These are phyloP conservation scores for Trogon melanurus DNA, from an alignment of 2,113 vertebrate genomes.

Conservation along the genomic window DNA sequence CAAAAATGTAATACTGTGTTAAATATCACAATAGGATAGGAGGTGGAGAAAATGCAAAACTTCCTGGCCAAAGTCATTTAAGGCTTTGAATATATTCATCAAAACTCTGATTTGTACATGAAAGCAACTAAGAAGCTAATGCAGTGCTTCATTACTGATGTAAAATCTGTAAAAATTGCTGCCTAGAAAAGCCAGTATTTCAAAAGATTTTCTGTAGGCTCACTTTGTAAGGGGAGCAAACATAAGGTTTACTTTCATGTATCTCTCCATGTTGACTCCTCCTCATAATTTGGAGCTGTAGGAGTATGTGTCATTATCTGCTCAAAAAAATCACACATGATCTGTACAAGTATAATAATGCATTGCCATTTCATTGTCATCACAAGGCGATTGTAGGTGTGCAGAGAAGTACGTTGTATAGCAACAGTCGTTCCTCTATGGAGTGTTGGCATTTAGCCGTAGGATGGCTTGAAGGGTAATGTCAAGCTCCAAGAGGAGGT, in stretches of 20 bases:
- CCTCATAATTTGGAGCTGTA: conserved; percentile 60
- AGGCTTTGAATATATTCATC: not conserved
- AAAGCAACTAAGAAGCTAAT: not conserved
- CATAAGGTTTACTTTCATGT: conserved; percentile 49
- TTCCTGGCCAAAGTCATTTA: not conserved
- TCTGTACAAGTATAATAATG: conserved; percentile 55
- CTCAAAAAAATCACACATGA: conserved; percentile 25
- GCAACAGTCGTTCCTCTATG: conserved; percentile 33
- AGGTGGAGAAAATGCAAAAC: not conserved
- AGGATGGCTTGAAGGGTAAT: conserved; percentile 28
- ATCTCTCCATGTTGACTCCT: conserved; percentile 46
- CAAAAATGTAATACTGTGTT: not conserved
- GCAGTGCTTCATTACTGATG: not conserved
- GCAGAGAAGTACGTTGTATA: not conserved
- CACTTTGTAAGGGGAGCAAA: conserved; percentile 2
- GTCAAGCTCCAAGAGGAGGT: not conserved
- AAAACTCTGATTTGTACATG: not conserved
- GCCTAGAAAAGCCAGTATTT: not conserved
- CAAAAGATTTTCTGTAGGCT: not conserved
- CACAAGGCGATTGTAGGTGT: conserved; percentile 55
- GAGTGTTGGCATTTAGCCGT: not conserved
- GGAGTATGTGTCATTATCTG: conserved; percentile 71
- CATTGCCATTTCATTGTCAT: conserved; percentile 67
- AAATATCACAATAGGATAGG: not conserved
- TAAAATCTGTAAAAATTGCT: not conserved